phyloP scores from a whole-genome alignment of 2,888 invertebrate species.

The Bombylius major region DNA sequence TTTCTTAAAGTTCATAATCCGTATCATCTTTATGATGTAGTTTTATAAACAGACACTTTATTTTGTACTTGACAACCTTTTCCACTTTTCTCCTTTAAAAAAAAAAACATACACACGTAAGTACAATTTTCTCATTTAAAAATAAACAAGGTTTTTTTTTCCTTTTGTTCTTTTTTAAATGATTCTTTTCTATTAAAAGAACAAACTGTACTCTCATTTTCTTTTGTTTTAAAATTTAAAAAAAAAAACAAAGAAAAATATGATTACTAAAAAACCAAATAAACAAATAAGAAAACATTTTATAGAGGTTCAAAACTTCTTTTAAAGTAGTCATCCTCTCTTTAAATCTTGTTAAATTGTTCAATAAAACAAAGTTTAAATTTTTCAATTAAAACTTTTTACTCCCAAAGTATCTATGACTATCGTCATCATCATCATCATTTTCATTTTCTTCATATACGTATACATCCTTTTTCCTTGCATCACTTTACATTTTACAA shows the following conservation, averaged over 20 bases:
- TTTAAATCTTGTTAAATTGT: slow-evolving; percentile 19
- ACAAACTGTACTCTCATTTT: too few relatives aligned
- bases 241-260: too few relatives aligned
- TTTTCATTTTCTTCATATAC: neutral
- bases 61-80: slow-evolving; percentile 3
- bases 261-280: too few relatives aligned
- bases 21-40: neutral
- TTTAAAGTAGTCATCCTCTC: slow-evolving; percentile 4
- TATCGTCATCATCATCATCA: neutral
- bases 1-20: neutral
- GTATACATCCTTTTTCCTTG: neutral
- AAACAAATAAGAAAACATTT: too few relatives aligned
- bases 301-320: too few relatives aligned
- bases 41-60: slow-evolving; percentile 1
- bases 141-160: neutral
- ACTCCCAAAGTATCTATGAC: slow-evolving; percentile 10
- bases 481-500: neutral
- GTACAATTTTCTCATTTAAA: neutral
- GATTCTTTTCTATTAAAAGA: too few relatives aligned
- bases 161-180: neutral
- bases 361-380: slow-evolving; percentile 22
- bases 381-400: slow-evolving; percentile 31
- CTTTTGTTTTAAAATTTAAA: too few relatives aligned
- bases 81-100: neutral
- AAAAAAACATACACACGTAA: neutral